phyloP scores from a whole-genome alignment of 2,797 vertebrate genomes.

The Echeneis naucrates region DNA sequence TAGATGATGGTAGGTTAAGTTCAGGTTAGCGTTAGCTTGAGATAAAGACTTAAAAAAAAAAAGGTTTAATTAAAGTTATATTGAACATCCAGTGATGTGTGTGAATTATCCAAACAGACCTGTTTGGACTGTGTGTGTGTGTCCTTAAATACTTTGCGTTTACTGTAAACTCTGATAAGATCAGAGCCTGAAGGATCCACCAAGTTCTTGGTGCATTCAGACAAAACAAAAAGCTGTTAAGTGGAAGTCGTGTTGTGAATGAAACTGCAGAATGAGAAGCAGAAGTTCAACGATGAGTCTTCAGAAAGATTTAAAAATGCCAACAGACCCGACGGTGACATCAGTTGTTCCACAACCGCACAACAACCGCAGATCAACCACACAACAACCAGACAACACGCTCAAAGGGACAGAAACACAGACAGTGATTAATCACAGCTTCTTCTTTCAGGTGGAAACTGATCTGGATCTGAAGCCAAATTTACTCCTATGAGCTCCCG shows the following conservation, averaged over 20 bases:
- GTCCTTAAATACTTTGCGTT: not conserved
- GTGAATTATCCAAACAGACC: too few species aligned
- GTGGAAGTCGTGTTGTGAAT: not conserved
- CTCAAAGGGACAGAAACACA: not conserved
- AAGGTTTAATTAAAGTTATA: too few species aligned
- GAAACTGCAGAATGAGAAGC: not conserved
- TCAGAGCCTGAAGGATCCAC: not conserved
- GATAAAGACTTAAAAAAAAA: too few species aligned
- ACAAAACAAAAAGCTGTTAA: not conserved
- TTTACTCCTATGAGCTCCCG: not conserved
- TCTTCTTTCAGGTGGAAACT: not conserved
- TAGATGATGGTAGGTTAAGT: too few species aligned
- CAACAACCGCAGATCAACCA: too few species aligned
- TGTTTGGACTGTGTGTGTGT: not conserved
- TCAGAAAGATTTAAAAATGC: constrained; percentile 1
- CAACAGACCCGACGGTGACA: not conserved
- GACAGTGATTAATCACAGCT: too few species aligned
- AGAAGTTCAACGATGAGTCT: constrained; percentile 34
- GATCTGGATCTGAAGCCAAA: not conserved
- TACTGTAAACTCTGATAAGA: not conserved
- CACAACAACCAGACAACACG: too few species aligned
- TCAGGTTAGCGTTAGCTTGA: too few species aligned
- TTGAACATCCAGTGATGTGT: too few species aligned
- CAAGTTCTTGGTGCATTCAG: too few species aligned
- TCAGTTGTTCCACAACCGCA: not conserved